Base-by-base conservation (phyloP, 2,888 invertebrate genomes). In the Homarus gammarus region DNA sequence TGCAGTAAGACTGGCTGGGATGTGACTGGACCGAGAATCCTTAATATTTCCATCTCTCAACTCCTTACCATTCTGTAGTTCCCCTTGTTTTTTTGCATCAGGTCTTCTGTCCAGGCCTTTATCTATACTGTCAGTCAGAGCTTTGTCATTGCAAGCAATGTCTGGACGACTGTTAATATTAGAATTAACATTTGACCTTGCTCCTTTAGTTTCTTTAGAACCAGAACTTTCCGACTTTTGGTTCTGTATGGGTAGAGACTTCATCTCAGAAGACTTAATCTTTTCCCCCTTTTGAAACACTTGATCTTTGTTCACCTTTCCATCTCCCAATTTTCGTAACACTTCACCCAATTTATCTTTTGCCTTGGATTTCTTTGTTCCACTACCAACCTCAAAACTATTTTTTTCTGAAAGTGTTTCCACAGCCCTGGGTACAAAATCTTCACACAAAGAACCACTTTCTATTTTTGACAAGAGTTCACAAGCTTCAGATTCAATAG, bases 391-490 rank as follows among this genome's bases (percentile, higher is more conserved):
- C 12, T 40, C 77, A 36, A 33, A 56, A 12, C 31, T 1, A 38
- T 72, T 44, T 44, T 51, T 51, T 31, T 51, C 81, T 15, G 40
- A 18, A 12, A 18, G 38, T 31, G 64, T 78, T 31, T 78, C 81
- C 10, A 49, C 51, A 27, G 51, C 31, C 22, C 72, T 72, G 18
- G 81, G 79, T 22, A 64, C 79, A 73, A 84, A 84, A 36, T 89
- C 89, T 27, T 89, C 89, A 72, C 84, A 70, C 22, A 90, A 33
- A 10, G 90, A 82, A 12, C 87, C 88, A 85, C 88, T 88, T 61
- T 91, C 91, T 38, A 91, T 90, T 68, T 90, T 90, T 27, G 90
- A 90, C 38, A 91, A 85, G 44, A 90, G 85, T 81, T 91, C 90
- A 77, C 87, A 85, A 31, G 91, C 88, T 40, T 91, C 91, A 18